Conservation (phyloP, 92 coral and sea anemone species). For the Muricea muricata region DNA sequence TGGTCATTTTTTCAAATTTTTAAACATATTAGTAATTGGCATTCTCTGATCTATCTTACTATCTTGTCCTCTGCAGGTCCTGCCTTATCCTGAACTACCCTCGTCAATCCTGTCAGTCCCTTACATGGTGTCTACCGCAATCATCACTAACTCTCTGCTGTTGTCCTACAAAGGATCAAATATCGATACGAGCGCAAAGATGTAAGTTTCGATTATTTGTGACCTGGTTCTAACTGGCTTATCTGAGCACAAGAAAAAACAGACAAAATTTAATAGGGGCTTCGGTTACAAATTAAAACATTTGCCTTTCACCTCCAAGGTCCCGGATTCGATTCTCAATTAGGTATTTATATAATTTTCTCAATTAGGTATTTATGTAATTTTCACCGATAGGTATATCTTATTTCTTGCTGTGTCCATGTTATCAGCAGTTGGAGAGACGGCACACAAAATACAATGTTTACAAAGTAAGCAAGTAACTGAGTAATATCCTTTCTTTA, state of each 20-base stretch:
- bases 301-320: too few relatives aligned
- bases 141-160: neutral
- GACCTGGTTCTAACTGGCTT: too few relatives aligned
- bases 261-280: too few relatives aligned
- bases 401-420: neutral
- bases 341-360: too few relatives aligned
- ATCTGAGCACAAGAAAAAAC: too few relatives aligned
- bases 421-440: neutral
- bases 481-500: too few relatives aligned
- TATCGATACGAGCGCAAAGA: neutral
- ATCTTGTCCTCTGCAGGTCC: neutral
- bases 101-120: constrained; percentile 16
- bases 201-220: too few relatives aligned
- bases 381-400: neutral
- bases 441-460: neutral
- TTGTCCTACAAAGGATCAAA: neutral
- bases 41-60: too few relatives aligned
- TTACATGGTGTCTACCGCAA: neutral
- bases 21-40: too few relatives aligned
- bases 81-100: constrained; percentile 5
- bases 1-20: too few relatives aligned
- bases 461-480: constrained; percentile 27
- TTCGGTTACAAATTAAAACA: too few relatives aligned
- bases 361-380: neutral
- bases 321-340: too few relatives aligned